Evolutionary conservation across 2,888 invertebrate species (phyloP).

Genomic region (Sepiola atlantica): DNA sequence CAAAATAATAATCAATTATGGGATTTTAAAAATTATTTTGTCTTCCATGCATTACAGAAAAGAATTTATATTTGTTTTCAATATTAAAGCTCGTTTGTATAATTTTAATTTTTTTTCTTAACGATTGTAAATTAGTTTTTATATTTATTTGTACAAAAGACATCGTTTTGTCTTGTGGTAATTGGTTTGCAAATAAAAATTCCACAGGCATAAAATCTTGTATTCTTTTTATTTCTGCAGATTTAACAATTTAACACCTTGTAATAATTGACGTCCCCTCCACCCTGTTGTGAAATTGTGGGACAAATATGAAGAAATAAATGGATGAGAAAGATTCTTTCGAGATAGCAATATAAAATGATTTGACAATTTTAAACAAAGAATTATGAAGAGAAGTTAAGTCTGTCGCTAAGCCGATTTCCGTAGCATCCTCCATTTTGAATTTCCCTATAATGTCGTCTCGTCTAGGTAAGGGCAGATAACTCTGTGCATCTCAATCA

Average conservation of each 20-base stretch:
- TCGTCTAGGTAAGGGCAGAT: too few species aligned
- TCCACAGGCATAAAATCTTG: neutral
- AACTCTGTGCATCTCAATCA: too few species aligned
- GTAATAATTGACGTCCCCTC: neutral
- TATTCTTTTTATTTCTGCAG: neutral
- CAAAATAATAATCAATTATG: neutral
- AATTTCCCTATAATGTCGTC: too few species aligned
- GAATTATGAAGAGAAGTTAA: too few species aligned
- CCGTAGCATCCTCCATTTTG: too few species aligned
- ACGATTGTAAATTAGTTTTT: neutral
- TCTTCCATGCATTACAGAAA: neutral
- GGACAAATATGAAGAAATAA: too few species aligned
- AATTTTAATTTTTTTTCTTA: neutral
- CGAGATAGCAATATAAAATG: too few species aligned
- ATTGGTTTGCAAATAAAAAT: constrained; percentile 1
- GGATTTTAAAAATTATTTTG: neutral
- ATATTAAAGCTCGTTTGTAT: neutral
- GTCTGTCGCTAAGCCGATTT: too few species aligned
- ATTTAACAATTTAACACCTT: neutral
- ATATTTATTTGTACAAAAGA: neutral
- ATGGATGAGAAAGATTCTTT: too few species aligned
- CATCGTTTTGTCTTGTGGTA: neutral
- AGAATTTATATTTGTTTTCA: too few species aligned
- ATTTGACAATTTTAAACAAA: too few species aligned
- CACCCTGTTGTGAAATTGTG: too few species aligned